Base-by-base conservation (phyloP, 2,113 vertebrate species). In the Shinisaurus crocodilurus region DNA sequence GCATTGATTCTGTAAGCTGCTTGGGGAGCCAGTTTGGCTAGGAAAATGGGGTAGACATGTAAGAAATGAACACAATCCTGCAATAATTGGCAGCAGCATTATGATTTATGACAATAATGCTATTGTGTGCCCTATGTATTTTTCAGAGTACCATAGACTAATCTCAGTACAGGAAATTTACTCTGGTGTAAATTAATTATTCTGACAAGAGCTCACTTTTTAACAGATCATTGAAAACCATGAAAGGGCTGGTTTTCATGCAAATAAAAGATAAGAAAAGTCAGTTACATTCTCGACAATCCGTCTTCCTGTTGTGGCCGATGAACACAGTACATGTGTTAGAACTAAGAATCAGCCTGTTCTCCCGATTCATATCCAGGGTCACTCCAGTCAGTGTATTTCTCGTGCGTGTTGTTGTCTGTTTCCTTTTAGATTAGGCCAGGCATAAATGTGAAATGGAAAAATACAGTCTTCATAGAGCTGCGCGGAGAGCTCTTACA, bases 271-370 rank as follows among this genome's bases (percentile, higher is more conserved):
- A 32, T 29, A 75, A 20, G 79, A 91, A 88, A 32, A 88, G 90
- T 32, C 20, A 69, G 27, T 1, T 72, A 69, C 87, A 85, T 93
- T 95, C 90, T 91, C 85, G 91, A 91, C 86, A 82, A 75, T 92
- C 94, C 54, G 87, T 0, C 5, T 96, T 94, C 89, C 88, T 94
- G 85, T 94, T 94, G 63, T 85, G 95, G 88, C 80, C 92, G 88
- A 40, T 90, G 92, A 0, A 23, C 82, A 91, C 88, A 86, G 92
- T 50, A 80, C 20, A 13, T 54, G 80, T 92, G 83, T 79, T 81
- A 45, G 92, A 93, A 93, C 77, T 83, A 54, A 65, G 89, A 89
- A 94, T 72, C 72, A 75, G 87, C 65, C 13, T 6, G 48, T 80
- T 95, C 75, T 93, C 91, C 92, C 89, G 86, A 87, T 85, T 85